Evolutionary conservation across 2,888 invertebrate species (phyloP).

Genomic region (Chalcis sispes): DNA sequence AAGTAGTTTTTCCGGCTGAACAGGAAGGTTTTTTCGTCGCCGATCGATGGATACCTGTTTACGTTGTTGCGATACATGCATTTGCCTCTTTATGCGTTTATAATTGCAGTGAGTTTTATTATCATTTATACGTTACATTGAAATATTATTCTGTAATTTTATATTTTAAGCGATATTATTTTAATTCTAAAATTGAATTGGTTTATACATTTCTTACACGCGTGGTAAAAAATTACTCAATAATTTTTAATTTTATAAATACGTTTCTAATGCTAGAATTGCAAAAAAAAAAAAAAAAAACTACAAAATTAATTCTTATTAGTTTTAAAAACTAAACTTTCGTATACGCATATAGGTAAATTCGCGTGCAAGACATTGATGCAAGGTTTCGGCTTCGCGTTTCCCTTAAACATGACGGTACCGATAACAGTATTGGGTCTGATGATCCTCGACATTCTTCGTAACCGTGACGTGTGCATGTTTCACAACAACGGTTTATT

Average conservation of each 20-base stretch:
- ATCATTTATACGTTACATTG: background rate
- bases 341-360: constrained; percentile 78
- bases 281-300: no score
- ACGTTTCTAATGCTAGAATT: no score
- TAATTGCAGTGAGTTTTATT: constrained; percentile 75
- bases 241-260: background rate
- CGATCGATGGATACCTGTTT: constrained; percentile 74
- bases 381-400: constrained; percentile 90
- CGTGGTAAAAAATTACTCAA: no score
- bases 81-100: constrained; percentile 82
- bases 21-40: background rate
- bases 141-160: no score
- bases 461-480: constrained; percentile 82
- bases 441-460: constrained; percentile 82
- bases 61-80: constrained; percentile 83
- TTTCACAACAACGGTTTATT: constrained; percentile 76
- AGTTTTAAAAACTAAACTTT: background rate
- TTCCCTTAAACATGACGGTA: constrained; percentile 87
- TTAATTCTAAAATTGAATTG: no score
- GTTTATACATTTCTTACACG: no score
- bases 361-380: constrained; percentile 93
- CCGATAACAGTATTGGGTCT: constrained; percentile 85
- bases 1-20: background rate
- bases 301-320: background rate
- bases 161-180: no score